A percentile compares a stretch with the other conserved stretches of the same genome.
Conservation (phyloP, 2,888 invertebrate species). For the Nephrotoma flavescens region DNA sequence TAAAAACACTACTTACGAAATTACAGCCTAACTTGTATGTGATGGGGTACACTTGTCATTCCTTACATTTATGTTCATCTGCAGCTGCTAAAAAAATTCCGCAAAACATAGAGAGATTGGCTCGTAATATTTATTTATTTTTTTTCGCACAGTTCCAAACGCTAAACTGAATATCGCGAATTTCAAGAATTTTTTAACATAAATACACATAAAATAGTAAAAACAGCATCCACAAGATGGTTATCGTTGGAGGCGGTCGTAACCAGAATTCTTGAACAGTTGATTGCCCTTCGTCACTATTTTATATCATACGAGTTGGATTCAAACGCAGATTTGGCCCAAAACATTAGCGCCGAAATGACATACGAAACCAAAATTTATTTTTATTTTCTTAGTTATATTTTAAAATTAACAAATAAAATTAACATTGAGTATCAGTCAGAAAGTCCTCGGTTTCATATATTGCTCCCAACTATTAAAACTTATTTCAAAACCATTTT, state of each 20-base stretch:
- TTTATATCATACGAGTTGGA: background rate
- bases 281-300: background rate
- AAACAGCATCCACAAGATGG: conserved; percentile 19
- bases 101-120: conserved; percentile 14
- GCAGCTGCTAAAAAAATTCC: background rate
- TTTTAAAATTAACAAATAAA: no score
- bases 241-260: conserved; percentile 16
- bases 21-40: no score
- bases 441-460: no score
- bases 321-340: background rate
- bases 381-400: background rate
- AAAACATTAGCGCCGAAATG: background rate
- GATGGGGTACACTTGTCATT: background rate
- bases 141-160: background rate
- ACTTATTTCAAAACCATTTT: no score
- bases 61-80: conserved; percentile 10
- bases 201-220: conserved; percentile 11
- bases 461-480: no score
- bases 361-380: background rate
- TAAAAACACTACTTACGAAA: no score
- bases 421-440: no score
- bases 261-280: conserved; percentile 8
- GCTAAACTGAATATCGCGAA: background rate
- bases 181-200: background rate
- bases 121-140: conserved; percentile 14